Percentiles rank a stretch among this genome's conserved stretches.
Conservation (phyloP, 1,140 invertebrate species). For the Paraescarpia echinospica region DNA sequence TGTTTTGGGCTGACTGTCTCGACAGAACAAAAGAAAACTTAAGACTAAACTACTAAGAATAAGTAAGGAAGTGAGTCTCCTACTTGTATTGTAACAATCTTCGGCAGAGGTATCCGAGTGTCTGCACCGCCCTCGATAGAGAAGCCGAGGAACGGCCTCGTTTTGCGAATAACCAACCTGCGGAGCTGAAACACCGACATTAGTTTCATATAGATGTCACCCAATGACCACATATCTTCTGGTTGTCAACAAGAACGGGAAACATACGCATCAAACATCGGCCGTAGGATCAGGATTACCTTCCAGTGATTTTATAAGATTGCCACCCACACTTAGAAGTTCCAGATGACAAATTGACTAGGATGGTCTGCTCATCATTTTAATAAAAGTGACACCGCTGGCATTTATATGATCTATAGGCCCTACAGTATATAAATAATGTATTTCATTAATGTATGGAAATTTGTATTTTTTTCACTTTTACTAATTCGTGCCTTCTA, state of each 20-base stretch:
- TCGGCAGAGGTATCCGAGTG: conserved; percentile 87
- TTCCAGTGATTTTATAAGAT: not conserved
- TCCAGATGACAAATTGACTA: not conserved
- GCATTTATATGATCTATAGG: too few relatives aligned
- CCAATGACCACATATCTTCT: too few relatives aligned
- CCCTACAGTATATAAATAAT: too few relatives aligned
- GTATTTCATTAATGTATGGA: too few relatives aligned
- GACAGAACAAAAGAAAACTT: not conserved
- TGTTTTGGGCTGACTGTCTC: not conserved
- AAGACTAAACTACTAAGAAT: not conserved
- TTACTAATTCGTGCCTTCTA: too few relatives aligned
- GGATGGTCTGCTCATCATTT: too few relatives aligned
- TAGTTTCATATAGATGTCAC: not conserved
- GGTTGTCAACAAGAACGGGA: too few relatives aligned
- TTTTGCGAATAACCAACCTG: conserved; percentile 65
- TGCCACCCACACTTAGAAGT: not conserved
- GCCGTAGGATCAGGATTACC: not conserved
- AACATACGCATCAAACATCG: too few relatives aligned
- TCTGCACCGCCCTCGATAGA: conserved; percentile 96
- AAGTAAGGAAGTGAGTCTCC: conserved; percentile 44
- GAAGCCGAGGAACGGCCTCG: conserved; percentile 90
- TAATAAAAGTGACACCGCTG: too few relatives aligned
- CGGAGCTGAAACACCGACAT: not conserved
- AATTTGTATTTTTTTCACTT: too few relatives aligned
- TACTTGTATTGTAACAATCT: conserved; percentile 96